Conservation (phyloP, 2,888 invertebrate species). For the Eremobia ochroleuca region DNA sequence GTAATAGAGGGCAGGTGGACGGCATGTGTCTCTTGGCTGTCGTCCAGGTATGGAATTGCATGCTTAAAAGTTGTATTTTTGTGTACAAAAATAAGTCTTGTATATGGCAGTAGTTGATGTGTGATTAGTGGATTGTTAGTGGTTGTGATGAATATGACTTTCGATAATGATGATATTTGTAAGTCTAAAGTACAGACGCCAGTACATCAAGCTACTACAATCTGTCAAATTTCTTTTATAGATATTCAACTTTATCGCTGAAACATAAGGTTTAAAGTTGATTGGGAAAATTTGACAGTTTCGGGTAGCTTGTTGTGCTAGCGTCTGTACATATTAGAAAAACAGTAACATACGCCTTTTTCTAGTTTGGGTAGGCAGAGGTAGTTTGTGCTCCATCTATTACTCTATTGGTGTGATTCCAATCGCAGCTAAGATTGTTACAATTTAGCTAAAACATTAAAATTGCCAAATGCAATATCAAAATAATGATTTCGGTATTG, state of each 20-base stretch:
- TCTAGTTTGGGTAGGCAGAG: no score
- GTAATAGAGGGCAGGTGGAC: conserved; percentile 43
- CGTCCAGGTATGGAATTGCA: conserved; percentile 27
- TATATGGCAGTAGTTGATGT: not conserved
- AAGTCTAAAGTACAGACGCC: no score
- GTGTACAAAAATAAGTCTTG: conserved; percentile 9
- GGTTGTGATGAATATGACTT: not conserved
- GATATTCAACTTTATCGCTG: no score
- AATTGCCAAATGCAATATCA: not conserved
- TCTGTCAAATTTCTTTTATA: no score
- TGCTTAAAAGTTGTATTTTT: conserved; percentile 20
- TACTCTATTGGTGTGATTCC: not conserved
- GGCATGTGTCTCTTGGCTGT: conserved; percentile 41
- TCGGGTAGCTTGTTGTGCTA: no score
- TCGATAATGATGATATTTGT: not conserved
- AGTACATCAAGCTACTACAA: no score
- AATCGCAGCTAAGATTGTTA: not conserved
- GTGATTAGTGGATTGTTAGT: not conserved
- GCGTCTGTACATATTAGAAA: no score
- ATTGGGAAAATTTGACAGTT: no score
- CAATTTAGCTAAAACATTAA: no score
- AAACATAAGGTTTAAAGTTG: no score
- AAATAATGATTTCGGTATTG: not conserved
- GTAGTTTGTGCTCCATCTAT: not conserved
- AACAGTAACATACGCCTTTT: no score